phyloP scores from a whole-genome alignment of 1,140 invertebrate species.

The Galendromus occidentalis region DNA sequence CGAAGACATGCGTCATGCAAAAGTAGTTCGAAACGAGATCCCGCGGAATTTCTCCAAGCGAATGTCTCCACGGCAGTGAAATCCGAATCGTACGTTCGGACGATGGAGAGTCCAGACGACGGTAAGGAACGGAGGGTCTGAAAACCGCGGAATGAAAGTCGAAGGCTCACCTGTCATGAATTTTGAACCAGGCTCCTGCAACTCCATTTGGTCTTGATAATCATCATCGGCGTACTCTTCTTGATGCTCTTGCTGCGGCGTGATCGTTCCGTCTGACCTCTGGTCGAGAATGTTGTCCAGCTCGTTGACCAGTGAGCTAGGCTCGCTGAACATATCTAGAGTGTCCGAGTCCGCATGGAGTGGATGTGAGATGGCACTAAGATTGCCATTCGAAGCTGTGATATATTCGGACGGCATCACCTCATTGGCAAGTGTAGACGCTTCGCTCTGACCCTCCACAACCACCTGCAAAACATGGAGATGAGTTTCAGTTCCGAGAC shows the following conservation, averaged over 20 bases:
- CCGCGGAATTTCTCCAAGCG: no score
- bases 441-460: constrained; percentile 2
- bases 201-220: constrained; percentile 8
- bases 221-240: not conserved
- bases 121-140: no score
- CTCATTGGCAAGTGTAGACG: constrained; percentile 6
- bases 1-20: no score
- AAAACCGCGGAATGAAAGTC: no score
- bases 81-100: no score
- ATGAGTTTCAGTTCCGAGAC: no score
- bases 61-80: no score
- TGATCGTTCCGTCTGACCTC: not conserved
- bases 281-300: constrained; percentile 5
- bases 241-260: not conserved
- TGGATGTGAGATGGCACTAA: constrained; percentile 1
- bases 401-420: constrained; percentile 10
- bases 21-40: no score
- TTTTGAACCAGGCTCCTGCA: not conserved
- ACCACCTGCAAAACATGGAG: constrained; percentile 1
- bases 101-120: no score
- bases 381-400: not conserved
- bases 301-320: not conserved
- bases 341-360: not conserved
- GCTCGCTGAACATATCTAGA: constrained; percentile 4
- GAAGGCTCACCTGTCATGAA: not conserved